phyloP scores from a whole-genome alignment of 2,888 invertebrate species.

The Netelia melanura region DNA sequence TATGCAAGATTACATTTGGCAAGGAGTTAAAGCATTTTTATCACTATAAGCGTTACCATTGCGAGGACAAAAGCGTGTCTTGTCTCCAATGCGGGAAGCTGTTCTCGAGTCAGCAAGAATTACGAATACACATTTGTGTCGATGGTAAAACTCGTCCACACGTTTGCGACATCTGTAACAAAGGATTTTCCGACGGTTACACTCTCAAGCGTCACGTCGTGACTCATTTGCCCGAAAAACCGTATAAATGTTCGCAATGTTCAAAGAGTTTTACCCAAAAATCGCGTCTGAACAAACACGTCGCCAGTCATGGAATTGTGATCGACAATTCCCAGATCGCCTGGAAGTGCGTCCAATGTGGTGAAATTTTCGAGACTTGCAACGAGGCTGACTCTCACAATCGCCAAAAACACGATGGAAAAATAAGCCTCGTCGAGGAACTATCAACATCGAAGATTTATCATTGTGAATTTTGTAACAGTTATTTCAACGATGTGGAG shows the following conservation, averaged over 20 bases:
- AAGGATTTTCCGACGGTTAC: conserved; percentile 79
- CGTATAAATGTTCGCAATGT: conserved; percentile 78
- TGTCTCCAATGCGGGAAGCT: conserved; percentile 79
- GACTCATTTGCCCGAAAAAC: conserved; percentile 79
- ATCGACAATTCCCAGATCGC: conserved; percentile 76
- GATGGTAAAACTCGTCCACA: conserved; percentile 78
- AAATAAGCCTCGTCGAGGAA: conserved; percentile 74
- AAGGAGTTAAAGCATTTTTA: conserved; percentile 78
- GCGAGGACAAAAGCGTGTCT: conserved; percentile 73
- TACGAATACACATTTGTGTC: conserved; percentile 74
- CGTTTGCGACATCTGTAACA: conserved; percentile 78
- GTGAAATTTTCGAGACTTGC: conserved; percentile 73
- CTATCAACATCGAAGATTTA: conserved; percentile 81
- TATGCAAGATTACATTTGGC: conserved; percentile 76
- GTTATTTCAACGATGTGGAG: conserved; percentile 86
- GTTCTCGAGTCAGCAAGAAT: conserved; percentile 73
- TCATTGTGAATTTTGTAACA: conserved; percentile 88
- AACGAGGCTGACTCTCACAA: conserved; percentile 75
- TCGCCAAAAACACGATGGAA: conserved; percentile 71
- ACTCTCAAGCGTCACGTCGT: conserved; percentile 78
- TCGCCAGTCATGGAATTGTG: conserved; percentile 74
- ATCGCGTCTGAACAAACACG: conserved; percentile 77
- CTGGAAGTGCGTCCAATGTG: conserved; percentile 78
- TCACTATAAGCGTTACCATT: conserved; percentile 79
- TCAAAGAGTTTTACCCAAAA: conserved; percentile 79